phyloP scores from a whole-genome alignment of 2,888 invertebrate species.

The Ypsolopha scabrella region DNA sequence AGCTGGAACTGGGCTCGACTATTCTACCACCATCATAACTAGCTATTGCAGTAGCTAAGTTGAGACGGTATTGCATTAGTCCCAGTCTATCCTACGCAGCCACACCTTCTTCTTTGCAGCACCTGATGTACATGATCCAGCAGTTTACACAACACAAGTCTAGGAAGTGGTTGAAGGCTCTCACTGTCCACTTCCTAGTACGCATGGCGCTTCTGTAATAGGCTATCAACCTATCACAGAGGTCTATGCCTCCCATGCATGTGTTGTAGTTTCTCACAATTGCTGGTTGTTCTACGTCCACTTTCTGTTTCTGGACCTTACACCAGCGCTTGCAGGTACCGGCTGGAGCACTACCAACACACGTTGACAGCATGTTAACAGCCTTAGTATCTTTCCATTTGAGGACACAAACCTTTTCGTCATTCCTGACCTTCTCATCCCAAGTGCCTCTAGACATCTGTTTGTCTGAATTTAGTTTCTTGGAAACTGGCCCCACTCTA shows the following conservation, averaged over 20 bases:
- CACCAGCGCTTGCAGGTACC: too few species aligned
- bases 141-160: constrained; percentile 13
- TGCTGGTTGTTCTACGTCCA: too few species aligned
- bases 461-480: constrained; percentile 14
- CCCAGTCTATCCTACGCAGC: constrained; percentile 12
- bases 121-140: constrained; percentile 16
- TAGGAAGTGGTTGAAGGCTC: constrained; percentile 12
- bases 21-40: constrained; percentile 7
- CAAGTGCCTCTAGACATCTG: constrained; percentile 11
- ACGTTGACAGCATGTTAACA: too few species aligned
- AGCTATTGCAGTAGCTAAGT: constrained; percentile 11
- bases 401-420: too few species aligned
- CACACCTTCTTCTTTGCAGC: constrained; percentile 14
- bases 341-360: too few species aligned
- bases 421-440: too few species aligned
- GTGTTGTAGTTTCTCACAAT: too few species aligned
- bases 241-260: too few species aligned
- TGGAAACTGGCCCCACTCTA: constrained; percentile 10
- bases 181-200: too few species aligned
- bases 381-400: too few species aligned
- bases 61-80: constrained; percentile 14
- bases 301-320: too few species aligned
- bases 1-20: constrained; percentile 1
- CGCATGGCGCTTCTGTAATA: neutral
- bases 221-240: too few species aligned